Evolutionary conservation across 2,113 vertebrate species (phyloP).

Genomic region (Neodontobutis hainanensis): DNA sequence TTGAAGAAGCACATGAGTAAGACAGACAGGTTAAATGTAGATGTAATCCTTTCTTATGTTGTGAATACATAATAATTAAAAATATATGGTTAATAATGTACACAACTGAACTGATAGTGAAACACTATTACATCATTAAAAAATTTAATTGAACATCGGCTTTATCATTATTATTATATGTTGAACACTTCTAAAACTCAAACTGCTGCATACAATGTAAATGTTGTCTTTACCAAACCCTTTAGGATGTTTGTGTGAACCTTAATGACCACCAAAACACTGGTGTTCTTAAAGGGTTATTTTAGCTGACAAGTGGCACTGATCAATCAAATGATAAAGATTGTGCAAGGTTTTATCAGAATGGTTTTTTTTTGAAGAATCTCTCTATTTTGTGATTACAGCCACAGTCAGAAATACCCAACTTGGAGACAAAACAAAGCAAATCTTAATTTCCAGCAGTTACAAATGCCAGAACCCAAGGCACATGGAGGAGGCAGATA

Average conservation of each 20-base stretch:
- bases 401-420: slow-evolving; percentile 82
- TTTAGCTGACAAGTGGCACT: slow-evolving; percentile 27
- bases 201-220: neutral
- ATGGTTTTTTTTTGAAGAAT: slow-evolving; percentile 73
- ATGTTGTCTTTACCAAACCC: neutral
- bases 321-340: slow-evolving; percentile 67
- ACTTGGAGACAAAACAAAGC: slow-evolving; percentile 85
- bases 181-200: neutral
- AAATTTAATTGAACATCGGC: too few relatives aligned
- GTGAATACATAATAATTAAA: too few relatives aligned
- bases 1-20: too few relatives aligned
- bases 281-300: slow-evolving; percentile 27
- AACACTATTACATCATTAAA: too few relatives aligned
- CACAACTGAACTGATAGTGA: too few relatives aligned
- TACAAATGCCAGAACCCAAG: slow-evolving; percentile 83
- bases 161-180: too few relatives aligned
- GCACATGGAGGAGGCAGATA: slow-evolving; percentile 89
- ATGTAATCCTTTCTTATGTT: too few relatives aligned
- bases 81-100: too few relatives aligned
- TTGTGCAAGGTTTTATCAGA: slow-evolving; percentile 67
- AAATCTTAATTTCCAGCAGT: slow-evolving; percentile 86
- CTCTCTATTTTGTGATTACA: slow-evolving; percentile 76
- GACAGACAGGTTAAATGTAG: too few relatives aligned
- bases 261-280: slow-evolving; percentile 28
- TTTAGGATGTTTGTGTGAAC: neutral